Conservation (phyloP, 1,140 invertebrate genomes). For the Caligus rogercresseyi region DNA sequence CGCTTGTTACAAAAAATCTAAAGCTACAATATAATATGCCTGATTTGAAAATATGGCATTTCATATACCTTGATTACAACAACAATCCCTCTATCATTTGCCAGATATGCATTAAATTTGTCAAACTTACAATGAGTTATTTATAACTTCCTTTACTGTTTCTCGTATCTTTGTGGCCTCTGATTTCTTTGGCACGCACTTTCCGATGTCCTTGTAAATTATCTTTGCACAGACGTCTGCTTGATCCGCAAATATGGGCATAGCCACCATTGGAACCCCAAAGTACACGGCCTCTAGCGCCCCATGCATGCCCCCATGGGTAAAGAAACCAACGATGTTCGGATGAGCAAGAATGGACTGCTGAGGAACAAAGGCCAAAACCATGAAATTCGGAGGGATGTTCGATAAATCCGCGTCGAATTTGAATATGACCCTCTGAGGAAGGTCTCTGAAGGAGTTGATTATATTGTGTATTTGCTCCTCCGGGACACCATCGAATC, state of each 20-base stretch:
- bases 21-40: too few species aligned
- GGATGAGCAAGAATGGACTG: conserved; percentile 24
- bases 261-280: conserved; percentile 32
- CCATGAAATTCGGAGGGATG: not conserved
- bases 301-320: conserved; percentile 31
- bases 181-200: too few species aligned
- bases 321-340: conserved; percentile 27
- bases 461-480: not conserved
- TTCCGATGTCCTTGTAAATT: too few species aligned
- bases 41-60: too few species aligned
- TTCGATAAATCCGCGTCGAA: not conserved
- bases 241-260: conserved; percentile 32
- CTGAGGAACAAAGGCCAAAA: not conserved
- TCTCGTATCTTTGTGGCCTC: too few species aligned
- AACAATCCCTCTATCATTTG: too few species aligned
- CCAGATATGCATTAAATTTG: too few species aligned
- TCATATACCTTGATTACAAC: too few species aligned
- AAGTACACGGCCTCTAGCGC: conserved; percentile 33
- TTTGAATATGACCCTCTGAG: not conserved
- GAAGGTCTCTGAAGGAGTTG: not conserved
- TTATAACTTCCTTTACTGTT: too few species aligned
- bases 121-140: too few species aligned
- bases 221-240: too few species aligned
- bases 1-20: too few species aligned
- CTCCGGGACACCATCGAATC: not conserved